phyloP scores from a whole-genome alignment of 2,113 vertebrate species.

The Oophaga pumilio region DNA sequence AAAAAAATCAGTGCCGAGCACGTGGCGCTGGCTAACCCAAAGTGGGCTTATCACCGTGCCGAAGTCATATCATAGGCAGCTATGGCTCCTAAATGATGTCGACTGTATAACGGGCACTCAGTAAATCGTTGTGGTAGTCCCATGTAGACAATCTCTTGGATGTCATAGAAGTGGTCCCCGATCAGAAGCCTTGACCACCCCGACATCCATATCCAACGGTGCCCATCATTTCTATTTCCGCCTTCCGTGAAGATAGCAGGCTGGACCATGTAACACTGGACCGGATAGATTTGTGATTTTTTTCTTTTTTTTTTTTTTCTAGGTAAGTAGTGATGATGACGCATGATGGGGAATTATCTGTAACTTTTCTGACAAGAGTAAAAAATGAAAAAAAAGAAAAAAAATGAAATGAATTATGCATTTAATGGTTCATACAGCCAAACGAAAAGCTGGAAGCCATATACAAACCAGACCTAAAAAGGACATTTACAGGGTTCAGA shows the following conservation, averaged over 20 bases:
- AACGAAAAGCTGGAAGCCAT: conserved; percentile 22
- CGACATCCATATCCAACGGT: too few relatives aligned
- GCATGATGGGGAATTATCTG: conserved; percentile 9
- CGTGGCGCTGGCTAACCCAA: too few relatives aligned
- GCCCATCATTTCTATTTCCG: neutral
- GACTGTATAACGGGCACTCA: too few relatives aligned
- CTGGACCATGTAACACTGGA: neutral
- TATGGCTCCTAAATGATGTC: too few relatives aligned
- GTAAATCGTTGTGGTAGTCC: too few relatives aligned
- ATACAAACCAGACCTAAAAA: conserved; percentile 26
- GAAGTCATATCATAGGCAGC: too few relatives aligned
- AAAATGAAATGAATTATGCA: conserved; percentile 23
- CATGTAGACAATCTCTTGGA: too few relatives aligned
- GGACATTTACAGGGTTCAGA: conserved; percentile 15
- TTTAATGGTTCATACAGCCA: conserved; percentile 21
- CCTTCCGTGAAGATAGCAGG: neutral
- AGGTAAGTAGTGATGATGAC: conserved; percentile 35
- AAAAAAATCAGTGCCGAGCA: too few relatives aligned
- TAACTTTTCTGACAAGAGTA: conserved; percentile 2
- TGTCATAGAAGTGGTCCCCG: too few relatives aligned
- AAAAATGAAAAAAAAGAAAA: conserved; percentile 8
- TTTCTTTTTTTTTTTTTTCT: neutral
- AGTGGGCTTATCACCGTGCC: too few relatives aligned
- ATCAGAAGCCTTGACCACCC: too few relatives aligned
- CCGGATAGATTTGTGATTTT: neutral